phyloP scores from a whole-genome alignment of 1,140 invertebrate genomes.

The Drosophila chauvacae region DNA sequence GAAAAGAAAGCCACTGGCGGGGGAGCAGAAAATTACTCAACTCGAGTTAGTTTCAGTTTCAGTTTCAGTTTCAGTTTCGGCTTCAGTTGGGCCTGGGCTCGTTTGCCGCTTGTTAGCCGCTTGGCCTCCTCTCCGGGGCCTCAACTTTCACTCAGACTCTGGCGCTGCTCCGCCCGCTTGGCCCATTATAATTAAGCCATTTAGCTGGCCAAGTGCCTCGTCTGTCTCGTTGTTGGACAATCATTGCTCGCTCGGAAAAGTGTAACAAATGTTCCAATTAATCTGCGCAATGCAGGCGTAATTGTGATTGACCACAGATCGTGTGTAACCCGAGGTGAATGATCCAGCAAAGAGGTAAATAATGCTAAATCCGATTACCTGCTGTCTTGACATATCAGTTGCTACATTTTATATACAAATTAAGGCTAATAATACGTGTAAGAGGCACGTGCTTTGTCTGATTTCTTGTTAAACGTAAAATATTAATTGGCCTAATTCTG shows the following conservation, averaged over 20 bases:
- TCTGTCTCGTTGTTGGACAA: slow-evolving; percentile 24
- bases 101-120: slow-evolving; percentile 34
- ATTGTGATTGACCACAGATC: slow-evolving; percentile 38
- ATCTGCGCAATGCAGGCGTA: slow-evolving; percentile 27
- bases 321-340: slow-evolving; percentile 42
- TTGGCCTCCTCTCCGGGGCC: slow-evolving; percentile 15
- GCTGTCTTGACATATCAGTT: not conserved
- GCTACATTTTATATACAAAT: not conserved
- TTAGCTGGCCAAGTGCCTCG: slow-evolving; percentile 49
- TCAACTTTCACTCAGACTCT: slow-evolving; percentile 43
- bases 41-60: slow-evolving; percentile 43
- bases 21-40: slow-evolving; percentile 72
- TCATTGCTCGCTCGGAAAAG: slow-evolving; percentile 56
- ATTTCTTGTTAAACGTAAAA: not conserved
- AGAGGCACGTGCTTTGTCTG: not conserved
- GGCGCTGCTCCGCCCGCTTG: slow-evolving; percentile 23
- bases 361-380: slow-evolving; percentile 1
- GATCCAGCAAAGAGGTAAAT: slow-evolving; percentile 21
- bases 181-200: slow-evolving; percentile 67
- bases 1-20: slow-evolving; percentile 61
- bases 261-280: slow-evolving; percentile 57
- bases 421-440: too few species aligned
- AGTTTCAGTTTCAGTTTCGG: slow-evolving; percentile 29
- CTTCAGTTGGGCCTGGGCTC: slow-evolving; percentile 26
- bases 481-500: not conserved